A percentile compares a stretch with the other conserved stretches of the same genome.
Evolutionary conservation across 2,888 invertebrate genomes (phyloP).

Genomic region (Pollenia angustigena): DNA sequence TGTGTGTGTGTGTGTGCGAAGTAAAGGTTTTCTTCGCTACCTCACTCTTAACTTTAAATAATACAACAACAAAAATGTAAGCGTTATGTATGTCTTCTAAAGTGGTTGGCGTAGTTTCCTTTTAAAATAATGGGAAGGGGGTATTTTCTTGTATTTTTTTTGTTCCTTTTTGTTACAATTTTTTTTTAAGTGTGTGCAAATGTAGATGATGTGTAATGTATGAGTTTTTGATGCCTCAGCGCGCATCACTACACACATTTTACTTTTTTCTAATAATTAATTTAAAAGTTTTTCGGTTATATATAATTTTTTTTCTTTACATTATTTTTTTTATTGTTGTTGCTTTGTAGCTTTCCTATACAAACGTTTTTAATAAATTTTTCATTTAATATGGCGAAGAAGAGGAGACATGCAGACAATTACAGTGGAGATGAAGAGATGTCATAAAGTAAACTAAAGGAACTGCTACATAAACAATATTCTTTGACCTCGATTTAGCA

Average conservation of each 20-base stretch:
- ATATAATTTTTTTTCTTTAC: conserved; percentile 54
- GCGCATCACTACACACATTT: conserved; percentile 72
- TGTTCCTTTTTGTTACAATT: background rate
- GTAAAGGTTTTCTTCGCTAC: conserved; percentile 51
- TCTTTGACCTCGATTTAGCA: no score
- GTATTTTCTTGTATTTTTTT: conserved; percentile 29
- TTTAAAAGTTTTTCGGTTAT: conserved; percentile 82
- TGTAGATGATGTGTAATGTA: conserved; percentile 72
- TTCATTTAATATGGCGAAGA: conserved; percentile 10
- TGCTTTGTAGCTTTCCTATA: conserved; percentile 52
- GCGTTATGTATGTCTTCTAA: conserved; percentile 49
- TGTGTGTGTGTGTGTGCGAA: conserved; percentile 54
- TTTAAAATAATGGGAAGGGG: conserved; percentile 20
- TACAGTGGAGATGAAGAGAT: conserved; percentile 42
- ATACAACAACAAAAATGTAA: conserved; percentile 8
- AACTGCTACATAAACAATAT: no score
- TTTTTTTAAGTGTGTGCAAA: conserved; percentile 44
- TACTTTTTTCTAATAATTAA: conserved; percentile 83
- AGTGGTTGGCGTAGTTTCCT: conserved; percentile 38
- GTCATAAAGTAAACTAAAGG: background rate
- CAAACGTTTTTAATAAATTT: conserved; percentile 25
- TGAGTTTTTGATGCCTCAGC: conserved; percentile 71
- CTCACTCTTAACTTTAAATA: conserved; percentile 50
- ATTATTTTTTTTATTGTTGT: conserved; percentile 53
- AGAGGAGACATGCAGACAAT: background rate